A percentile compares a stretch with the other conserved stretches of the same genome.
These are phyloP conservation scores for Canis aureus DNA, from an alignment of 2,113 vertebrate genomes.

Conservation along the genomic window DNA sequence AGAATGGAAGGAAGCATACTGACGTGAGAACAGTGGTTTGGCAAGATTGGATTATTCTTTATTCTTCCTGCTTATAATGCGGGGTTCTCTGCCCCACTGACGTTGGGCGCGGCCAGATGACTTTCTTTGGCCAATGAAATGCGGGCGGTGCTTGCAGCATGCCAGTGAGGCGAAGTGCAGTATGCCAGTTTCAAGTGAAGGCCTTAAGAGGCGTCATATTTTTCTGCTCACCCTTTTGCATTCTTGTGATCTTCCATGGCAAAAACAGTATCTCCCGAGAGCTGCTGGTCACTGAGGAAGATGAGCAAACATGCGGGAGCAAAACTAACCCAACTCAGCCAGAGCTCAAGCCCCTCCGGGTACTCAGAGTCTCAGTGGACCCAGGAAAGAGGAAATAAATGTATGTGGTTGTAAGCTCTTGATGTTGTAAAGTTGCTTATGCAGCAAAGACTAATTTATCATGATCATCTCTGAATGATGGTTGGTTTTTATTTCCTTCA, in stretches of 20 bases:
- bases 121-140: not conserved
- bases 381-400: not conserved
- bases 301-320: not conserved
- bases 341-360: not conserved
- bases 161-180: not conserved
- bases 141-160: not conserved
- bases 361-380: not conserved
- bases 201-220: not conserved
- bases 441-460: not conserved
- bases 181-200: not conserved
- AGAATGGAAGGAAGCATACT: not conserved
- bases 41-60: not conserved
- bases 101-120: not conserved
- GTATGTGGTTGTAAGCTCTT: not conserved
- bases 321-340: not conserved
- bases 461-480: not conserved
- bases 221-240: conserved; percentile 2
- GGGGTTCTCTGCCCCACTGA: not conserved
- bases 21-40: too few species aligned
- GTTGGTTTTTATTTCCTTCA: conserved; percentile 2
- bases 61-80: not conserved
- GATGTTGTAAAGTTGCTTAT: not conserved
- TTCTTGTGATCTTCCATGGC: not conserved
- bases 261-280: not conserved
- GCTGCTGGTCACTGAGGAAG: not conserved